A percentile compares a stretch with the other conserved stretches of the same genome.
Evolutionary conservation across 2,113 vertebrate species (phyloP).

Genomic region (Rhinogobius similis): DNA sequence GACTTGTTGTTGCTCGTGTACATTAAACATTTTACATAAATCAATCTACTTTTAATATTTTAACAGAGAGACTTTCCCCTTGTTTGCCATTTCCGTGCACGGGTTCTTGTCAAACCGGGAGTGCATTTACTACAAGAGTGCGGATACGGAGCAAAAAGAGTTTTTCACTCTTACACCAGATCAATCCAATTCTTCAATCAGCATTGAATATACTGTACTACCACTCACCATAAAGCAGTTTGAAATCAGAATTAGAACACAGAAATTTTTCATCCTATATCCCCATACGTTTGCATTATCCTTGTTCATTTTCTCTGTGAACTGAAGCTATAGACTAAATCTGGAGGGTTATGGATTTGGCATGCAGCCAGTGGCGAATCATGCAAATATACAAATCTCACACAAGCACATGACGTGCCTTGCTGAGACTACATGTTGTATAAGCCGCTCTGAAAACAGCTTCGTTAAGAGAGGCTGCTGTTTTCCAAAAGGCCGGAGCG

Average conservation of each 20-base stretch:
- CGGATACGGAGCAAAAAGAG: no score
- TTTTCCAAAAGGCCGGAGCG: neutral
- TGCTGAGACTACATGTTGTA: neutral
- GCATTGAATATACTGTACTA: neutral
- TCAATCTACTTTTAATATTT: no score
- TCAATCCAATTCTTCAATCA: neutral
- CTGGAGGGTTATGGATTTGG: slow-evolving; percentile 2
- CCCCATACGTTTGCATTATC: neutral
- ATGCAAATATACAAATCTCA: neutral
- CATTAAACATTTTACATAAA: no score
- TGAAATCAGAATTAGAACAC: slow-evolving; percentile 4
- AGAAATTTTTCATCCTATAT: neutral
- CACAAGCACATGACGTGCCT: neutral
- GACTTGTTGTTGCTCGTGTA: no score
- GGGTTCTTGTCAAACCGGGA: no score
- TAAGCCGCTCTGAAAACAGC: neutral
- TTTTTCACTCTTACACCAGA: neutral
- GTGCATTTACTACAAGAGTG: no score
- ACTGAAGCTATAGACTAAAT: neutral
- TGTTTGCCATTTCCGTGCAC: no score
- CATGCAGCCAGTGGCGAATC: neutral
- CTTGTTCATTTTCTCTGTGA: slow-evolving; percentile 1
- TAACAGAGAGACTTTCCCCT: no score
- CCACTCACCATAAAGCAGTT: neutral
- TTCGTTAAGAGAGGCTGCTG: neutral